Evolutionary conservation across 1,140 invertebrate species (phyloP).

Genomic region (Drosophila hydei): DNA sequence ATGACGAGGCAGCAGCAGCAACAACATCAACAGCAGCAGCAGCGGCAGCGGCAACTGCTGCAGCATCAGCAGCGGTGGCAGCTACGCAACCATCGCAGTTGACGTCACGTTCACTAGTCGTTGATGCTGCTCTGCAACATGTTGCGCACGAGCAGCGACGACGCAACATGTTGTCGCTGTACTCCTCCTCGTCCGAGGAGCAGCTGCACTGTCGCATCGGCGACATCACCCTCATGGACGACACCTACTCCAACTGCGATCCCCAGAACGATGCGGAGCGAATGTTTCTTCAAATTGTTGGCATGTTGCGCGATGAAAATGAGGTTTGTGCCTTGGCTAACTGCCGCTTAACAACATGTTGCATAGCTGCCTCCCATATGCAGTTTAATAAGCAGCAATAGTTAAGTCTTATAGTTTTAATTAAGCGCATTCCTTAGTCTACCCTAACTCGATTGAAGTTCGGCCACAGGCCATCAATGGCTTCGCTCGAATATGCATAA

Average conservation of each 20-base stretch:
- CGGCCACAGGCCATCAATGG: slow-evolving; percentile 37
- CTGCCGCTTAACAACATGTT: background rate
- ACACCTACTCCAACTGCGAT: slow-evolving; percentile 79
- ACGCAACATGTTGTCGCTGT: slow-evolving; percentile 65
- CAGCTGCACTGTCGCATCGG: slow-evolving; percentile 74
- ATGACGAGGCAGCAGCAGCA: slow-evolving; percentile 27
- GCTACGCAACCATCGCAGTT: background rate
- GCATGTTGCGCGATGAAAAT: slow-evolving; percentile 83
- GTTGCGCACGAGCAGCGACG: slow-evolving; percentile 50
- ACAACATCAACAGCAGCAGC: background rate
- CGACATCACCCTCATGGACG: slow-evolving; percentile 82
- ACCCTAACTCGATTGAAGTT: slow-evolving; percentile 52
- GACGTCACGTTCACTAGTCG: slow-evolving; percentile 5
- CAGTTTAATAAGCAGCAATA: slow-evolving; percentile 8
- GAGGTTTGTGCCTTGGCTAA: slow-evolving; percentile 79
- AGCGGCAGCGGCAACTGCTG: background rate
- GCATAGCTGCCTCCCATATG: background rate
- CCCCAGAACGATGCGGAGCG: slow-evolving; percentile 83
- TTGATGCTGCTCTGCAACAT: slow-evolving; percentile 38
- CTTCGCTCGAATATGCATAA: slow-evolving; percentile 16
- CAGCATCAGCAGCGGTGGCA: slow-evolving; percentile 1
- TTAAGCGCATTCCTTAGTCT: slow-evolving; percentile 36
- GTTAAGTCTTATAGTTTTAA: slow-evolving; percentile 37
- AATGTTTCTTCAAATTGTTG: slow-evolving; percentile 83
- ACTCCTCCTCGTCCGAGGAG: slow-evolving; percentile 74